Percentiles rank a stretch among this genome's conserved stretches.
phyloP scores from a whole-genome alignment of 2,888 invertebrate species.

The Anticlea derivata region DNA sequence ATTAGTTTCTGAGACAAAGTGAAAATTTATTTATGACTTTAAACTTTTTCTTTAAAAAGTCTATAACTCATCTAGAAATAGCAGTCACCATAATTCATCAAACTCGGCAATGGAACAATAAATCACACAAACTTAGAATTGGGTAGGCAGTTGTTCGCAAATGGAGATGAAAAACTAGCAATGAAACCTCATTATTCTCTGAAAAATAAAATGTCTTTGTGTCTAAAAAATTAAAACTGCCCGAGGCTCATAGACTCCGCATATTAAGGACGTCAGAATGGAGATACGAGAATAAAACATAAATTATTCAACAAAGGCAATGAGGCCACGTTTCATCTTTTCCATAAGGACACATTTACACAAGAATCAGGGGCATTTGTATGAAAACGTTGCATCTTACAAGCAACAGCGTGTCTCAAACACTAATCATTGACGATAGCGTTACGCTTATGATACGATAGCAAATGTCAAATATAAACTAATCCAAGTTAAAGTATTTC shows the following conservation, averaged over 20 bases:
- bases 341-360: slow-evolving; percentile 64
- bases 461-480: too few relatives aligned
- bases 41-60: not conserved
- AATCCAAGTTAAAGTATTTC: too few relatives aligned
- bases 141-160: slow-evolving; percentile 1
- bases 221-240: slow-evolving; percentile 53
- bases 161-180: slow-evolving; percentile 19
- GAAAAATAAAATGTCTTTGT: slow-evolving; percentile 22
- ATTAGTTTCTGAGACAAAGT: not conserved
- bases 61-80: not conserved
- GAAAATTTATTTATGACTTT: not conserved
- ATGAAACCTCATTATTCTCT: slow-evolving; percentile 12
- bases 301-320: slow-evolving; percentile 74
- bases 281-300: slow-evolving; percentile 66
- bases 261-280: slow-evolving; percentile 51
- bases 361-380: slow-evolving; percentile 28
- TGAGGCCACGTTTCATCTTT: slow-evolving; percentile 69
- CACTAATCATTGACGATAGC: too few relatives aligned
- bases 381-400: too few relatives aligned
- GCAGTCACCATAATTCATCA: slow-evolving; percentile 7
- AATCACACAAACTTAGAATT: slow-evolving; percentile 8
- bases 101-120: slow-evolving; percentile 9
- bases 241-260: slow-evolving; percentile 49
- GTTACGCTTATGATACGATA: too few relatives aligned
- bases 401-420: too few relatives aligned